Base-by-base conservation (phyloP, 2,888 invertebrate species). In the Idaea biselata region DNA sequence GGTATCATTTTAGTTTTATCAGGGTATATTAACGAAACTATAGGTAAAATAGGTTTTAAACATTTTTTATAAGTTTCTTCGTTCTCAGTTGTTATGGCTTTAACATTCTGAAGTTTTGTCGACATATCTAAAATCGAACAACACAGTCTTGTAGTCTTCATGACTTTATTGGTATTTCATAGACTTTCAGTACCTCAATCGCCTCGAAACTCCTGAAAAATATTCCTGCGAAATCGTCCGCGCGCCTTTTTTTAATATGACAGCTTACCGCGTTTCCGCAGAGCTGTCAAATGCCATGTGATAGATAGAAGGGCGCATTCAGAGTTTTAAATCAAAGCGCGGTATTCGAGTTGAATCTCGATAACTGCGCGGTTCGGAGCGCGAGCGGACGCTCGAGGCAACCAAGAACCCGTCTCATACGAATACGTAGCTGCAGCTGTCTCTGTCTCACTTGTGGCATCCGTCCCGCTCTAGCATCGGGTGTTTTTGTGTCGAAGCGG, bases 231-330 rank as follows among this genome's bases (percentile, higher is more conserved):
- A 72, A 73, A 64, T 73, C 75, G 75, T 8, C 11, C 78, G 82
- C 91, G 90, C 91, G 89, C 90, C 86, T 87, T 89, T 88, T 90
- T 88, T 86, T 75, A 84, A 88, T 86, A 79, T 91, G 92, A 91
- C 92, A 91, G 88, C 75, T 84, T 82, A 77, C 74, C 77, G 83
- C 82, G 83, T 88, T 89, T 89, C 89, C 89, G 88, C 83, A 84
- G 89, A 90, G 81, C 92, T 92, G 92, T 92, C 92, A 92, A 91
- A 91, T 89, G 87, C 91, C 92, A 92, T 91, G 90, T 92, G 92
- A 91, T 91, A 89, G 88, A 91, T 91, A 91, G 90, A 92, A 92
- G 92, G 92, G 92, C 90, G 87, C 90, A 89, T 86, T 91, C 86
- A 80, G 82, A 86, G 90, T 91, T 90, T 90, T 91, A 92, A 92